These are phyloP conservation scores for Euclidia mi DNA, from an alignment of 2,888 invertebrate genomes.

Conservation along the genomic window DNA sequence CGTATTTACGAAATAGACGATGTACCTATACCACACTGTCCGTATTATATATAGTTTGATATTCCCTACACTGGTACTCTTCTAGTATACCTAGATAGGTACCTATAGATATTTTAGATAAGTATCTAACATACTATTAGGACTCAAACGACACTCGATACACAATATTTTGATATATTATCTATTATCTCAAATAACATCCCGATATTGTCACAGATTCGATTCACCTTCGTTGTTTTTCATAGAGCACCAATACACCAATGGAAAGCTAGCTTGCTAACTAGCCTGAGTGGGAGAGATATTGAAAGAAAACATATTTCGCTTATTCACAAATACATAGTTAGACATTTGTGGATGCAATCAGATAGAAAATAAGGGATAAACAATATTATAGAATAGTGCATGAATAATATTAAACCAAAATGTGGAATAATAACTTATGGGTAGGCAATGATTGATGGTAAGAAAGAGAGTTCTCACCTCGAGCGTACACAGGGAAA, in stretches of 20 bases:
- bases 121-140: too few relatives aligned
- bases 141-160: too few relatives aligned
- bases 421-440: constrained; percentile 65
- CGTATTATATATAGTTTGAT: too few relatives aligned
- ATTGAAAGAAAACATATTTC: background rate
- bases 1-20: too few relatives aligned
- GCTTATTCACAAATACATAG: background rate
- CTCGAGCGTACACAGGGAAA: constrained; percentile 95
- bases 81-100: too few relatives aligned
- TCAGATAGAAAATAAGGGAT: background rate
- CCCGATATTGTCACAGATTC: constrained; percentile 1
- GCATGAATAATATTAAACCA: background rate
- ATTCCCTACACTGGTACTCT: too few relatives aligned
- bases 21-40: too few relatives aligned
- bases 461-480: constrained; percentile 82
- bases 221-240: constrained; percentile 9
- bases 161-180: too few relatives aligned
- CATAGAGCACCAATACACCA: too few relatives aligned
- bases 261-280: too few relatives aligned
- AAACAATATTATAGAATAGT: background rate
- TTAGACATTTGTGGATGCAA: background rate
- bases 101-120: too few relatives aligned
- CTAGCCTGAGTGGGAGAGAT: background rate
- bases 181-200: too few relatives aligned
- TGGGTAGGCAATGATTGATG: constrained; percentile 10